Percentiles rank a stretch among this genome's conserved stretches.
Conservation (phyloP, 2,888 invertebrate species). For the Dione vanillae region DNA sequence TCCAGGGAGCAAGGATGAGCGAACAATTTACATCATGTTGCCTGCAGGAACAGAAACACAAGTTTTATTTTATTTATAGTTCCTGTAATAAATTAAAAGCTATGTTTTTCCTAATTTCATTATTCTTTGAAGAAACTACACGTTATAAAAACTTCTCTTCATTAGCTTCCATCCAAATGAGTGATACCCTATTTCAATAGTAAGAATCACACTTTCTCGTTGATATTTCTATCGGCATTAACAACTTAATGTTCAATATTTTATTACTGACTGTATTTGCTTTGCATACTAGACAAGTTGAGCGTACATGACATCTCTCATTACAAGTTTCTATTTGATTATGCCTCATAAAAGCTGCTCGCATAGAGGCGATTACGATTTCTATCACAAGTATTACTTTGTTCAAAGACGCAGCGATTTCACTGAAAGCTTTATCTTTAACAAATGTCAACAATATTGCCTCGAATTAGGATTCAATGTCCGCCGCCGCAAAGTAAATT, state of each 20-base stretch:
- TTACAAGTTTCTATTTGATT: slow-evolving; percentile 84
- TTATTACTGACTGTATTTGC: slow-evolving; percentile 78
- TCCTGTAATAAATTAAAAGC: neutral
- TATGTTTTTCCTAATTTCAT: too few species aligned
- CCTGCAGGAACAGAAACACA: slow-evolving; percentile 44
- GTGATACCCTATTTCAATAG: slow-evolving; percentile 53
- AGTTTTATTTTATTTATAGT: neutral
- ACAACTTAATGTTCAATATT: slow-evolving; percentile 78
- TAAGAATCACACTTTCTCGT: slow-evolving; percentile 60
- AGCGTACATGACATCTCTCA: slow-evolving; percentile 78
- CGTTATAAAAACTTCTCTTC: too few species aligned
- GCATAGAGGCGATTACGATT: slow-evolving; percentile 78
- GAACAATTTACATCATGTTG: slow-evolving; percentile 60
- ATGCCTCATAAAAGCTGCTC: slow-evolving; percentile 78
- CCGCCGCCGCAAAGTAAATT: slow-evolving; percentile 47
- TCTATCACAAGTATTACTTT: slow-evolving; percentile 80
- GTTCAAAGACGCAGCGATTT: slow-evolving; percentile 55
- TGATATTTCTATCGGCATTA: slow-evolving; percentile 64
- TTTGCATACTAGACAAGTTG: slow-evolving; percentile 75
- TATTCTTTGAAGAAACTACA: too few species aligned
- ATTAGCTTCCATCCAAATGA: neutral
- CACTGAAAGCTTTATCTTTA: slow-evolving; percentile 48
- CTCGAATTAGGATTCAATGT: slow-evolving; percentile 55
- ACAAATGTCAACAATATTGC: slow-evolving; percentile 51
- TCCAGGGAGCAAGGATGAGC: slow-evolving; percentile 73